Conservation (phyloP, 64 coral and sea anemone species). For the Cladopsammia gracilis region DNA sequence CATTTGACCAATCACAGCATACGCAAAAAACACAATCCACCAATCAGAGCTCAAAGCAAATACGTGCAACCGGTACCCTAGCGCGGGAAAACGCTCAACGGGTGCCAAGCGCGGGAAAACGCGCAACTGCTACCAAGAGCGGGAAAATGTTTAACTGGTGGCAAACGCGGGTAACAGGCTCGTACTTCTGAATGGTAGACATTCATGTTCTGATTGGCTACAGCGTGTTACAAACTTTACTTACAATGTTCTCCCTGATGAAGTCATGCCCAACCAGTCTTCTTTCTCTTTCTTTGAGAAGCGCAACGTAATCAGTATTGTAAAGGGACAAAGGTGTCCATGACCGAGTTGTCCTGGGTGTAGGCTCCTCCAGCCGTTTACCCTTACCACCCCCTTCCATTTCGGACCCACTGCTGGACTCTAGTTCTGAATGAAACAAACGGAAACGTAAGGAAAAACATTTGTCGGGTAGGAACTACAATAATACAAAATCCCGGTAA, state of each 20-base stretch:
- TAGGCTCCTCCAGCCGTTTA: constrained; percentile 18
- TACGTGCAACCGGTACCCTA: too few relatives aligned
- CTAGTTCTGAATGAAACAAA: constrained; percentile 34
- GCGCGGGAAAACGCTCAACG: too few relatives aligned
- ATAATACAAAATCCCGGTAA: too few relatives aligned
- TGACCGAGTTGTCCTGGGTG: constrained; percentile 62
- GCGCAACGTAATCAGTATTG: constrained; percentile 74
- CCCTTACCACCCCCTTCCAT: constrained; percentile 7
- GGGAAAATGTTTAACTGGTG: neutral
- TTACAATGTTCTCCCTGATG: constrained; percentile 95
- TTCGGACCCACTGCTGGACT: constrained; percentile 44
- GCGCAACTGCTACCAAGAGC: neutral
- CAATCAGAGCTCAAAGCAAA: too few relatives aligned
- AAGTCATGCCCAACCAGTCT: constrained; percentile 53
- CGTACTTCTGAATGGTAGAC: too few relatives aligned
- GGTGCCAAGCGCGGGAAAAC: neutral
- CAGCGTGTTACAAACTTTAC: neutral
- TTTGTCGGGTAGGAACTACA: neutral
- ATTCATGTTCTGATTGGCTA: too few relatives aligned
- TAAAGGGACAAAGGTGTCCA: constrained; percentile 87
- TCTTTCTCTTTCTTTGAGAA: constrained; percentile 76
- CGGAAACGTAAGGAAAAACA: neutral
- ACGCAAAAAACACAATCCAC: too few relatives aligned
- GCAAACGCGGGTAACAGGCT: too few relatives aligned
- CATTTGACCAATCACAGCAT: too few relatives aligned